Evolutionary conservation across 2,888 invertebrate species (phyloP).

Genomic region (Patella pellucida): DNA sequence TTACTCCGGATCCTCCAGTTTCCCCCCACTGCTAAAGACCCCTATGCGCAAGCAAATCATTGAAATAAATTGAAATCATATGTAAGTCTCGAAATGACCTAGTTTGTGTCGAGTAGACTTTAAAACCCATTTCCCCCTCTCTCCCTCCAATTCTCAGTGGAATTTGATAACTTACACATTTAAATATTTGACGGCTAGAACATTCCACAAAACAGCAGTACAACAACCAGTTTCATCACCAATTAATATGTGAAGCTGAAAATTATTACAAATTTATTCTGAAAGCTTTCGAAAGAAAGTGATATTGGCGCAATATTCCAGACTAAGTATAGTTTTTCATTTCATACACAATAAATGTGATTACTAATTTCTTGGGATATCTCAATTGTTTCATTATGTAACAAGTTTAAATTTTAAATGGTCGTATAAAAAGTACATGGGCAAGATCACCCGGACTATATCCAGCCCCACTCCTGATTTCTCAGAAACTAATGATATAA

Average conservation of each 20-base stretch:
- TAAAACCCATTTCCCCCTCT: no score
- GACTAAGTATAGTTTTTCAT: no score
- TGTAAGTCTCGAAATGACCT: no score
- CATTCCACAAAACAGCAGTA: constrained; percentile 52
- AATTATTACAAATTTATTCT: neutral
- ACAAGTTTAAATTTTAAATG: neutral
- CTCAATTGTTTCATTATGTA: neutral
- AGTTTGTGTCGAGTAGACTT: no score
- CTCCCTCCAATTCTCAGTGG: neutral
- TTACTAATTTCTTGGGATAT: no score
- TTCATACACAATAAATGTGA: no score
- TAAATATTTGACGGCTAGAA: constrained; percentile 40
- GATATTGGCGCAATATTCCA: no score
- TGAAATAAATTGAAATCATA: no score
- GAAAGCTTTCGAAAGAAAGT: no score
- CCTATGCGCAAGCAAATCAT: no score
- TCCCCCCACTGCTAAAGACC: no score
- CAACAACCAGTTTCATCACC: constrained; percentile 52
- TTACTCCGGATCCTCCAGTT: no score
- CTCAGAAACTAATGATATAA: neutral
- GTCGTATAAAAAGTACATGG: neutral
- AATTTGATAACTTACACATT: constrained; percentile 39
- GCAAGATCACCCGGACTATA: constrained; percentile 8
- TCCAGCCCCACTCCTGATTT: neutral
- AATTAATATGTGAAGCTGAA: constrained; percentile 48